Base-by-base conservation (phyloP, 2,888 invertebrate genomes). In the Agonopterix heracliana region DNA sequence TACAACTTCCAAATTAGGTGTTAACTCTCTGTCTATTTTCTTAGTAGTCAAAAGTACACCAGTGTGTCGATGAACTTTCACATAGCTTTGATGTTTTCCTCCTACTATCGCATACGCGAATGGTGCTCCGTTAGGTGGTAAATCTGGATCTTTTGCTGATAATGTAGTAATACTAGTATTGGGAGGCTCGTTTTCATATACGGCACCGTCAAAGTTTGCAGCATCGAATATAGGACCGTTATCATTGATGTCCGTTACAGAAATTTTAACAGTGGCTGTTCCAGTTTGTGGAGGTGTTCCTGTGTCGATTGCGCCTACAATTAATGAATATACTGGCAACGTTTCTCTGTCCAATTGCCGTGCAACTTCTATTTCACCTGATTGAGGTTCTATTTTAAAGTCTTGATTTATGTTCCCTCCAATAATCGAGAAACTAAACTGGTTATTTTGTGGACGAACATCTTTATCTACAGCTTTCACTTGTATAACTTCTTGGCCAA, bases 381-480 rank as follows among this genome's bases (percentile, higher is more conserved):
- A 92, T 69, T 95, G 95, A 0, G 96, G 94, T 83, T 97, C 96
- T 26, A 97, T 93, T 74, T 95, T 96, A 71, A 97, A 97, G 9
- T 93, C 92, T 76, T 96, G 95, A 47, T 94, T 94, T 0, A 90
- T 81, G 66, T 96, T 96, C 1, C 96, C 97, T 42, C 92, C 93
- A 47, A 96, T 93, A 43, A 97, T 95, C 0, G 96, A 96, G 68
- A 96, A 97, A 51, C 94, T 94, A 64, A 97, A 97, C 68, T 96
- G 96, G 76, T 97, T 97, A 70, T 97, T 97, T 69, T 96, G 95
- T 10, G 95, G 93, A 0, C 95, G 90, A 0, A 96, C 96, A 77
- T 98, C 98, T 81, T 95, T 96, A 78, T 98, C 98, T 0, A 95
- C 88, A 0, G 98, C 98, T 71, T 94, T 92, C 0, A 98, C 96